Percentiles rank a stretch among this genome's conserved stretches.
Evolutionary conservation across 2,113 vertebrate species (phyloP).

Genomic region (Phyllostomus discolor): DNA sequence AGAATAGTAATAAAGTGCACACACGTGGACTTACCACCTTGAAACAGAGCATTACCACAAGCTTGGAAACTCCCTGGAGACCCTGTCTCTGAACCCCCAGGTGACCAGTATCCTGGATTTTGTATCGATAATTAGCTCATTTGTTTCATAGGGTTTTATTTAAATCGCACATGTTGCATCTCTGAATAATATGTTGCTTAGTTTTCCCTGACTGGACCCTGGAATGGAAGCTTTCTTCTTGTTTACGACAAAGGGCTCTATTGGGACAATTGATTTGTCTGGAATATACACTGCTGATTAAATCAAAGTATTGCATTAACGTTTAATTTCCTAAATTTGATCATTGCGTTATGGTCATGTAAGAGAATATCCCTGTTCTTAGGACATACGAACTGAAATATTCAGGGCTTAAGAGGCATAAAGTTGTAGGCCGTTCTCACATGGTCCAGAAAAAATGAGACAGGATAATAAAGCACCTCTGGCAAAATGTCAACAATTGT

Average conservation of each 20-base stretch:
- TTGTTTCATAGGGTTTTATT: not conserved
- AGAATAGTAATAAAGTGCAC: not conserved
- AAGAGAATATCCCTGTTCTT: not conserved
- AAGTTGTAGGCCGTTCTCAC: not conserved
- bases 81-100: not conserved
- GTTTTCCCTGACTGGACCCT: not conserved
- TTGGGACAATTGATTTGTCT: not conserved
- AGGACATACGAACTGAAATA: not conserved
- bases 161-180: not conserved
- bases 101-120: not conserved
- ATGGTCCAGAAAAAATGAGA: not conserved
- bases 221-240: not conserved
- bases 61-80: not conserved
- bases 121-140: not conserved
- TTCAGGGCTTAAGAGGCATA: not conserved
- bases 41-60: not conserved
- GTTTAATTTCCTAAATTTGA: constrained; percentile 15
- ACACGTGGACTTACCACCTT: not conserved
- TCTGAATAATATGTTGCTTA: constrained; percentile 3
- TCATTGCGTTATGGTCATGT: not conserved
- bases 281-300: not conserved
- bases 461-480: not conserved
- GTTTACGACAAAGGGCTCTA: not conserved
- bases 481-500: not conserved
- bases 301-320: not conserved